Percentiles rank a stretch among this genome's conserved stretches.
phyloP scores from a whole-genome alignment of 2,888 invertebrate species.

The Leucozona laternaria region DNA sequence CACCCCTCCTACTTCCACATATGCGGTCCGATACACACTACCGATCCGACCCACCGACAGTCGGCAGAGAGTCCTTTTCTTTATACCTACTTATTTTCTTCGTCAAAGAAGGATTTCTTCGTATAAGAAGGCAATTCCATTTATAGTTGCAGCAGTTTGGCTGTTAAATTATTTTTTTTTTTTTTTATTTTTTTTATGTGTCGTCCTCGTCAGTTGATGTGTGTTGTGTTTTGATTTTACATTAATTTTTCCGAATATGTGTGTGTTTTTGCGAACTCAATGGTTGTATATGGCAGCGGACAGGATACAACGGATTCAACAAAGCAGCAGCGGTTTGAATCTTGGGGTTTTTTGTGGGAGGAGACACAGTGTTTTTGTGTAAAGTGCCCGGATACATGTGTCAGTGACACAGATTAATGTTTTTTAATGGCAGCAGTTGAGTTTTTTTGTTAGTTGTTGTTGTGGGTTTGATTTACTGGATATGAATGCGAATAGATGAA shows the following conservation, averaged over 20 bases:
- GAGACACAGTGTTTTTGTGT: conserved; percentile 50
- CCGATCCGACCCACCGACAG: background rate
- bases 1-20: conserved; percentile 30
- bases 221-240: conserved; percentile 75
- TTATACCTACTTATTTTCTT: conserved; percentile 11
- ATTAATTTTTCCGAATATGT: conserved; percentile 73
- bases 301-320: conserved; percentile 17
- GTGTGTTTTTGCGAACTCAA: conserved; percentile 58
- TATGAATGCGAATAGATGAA: conserved; percentile 45
- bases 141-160: conserved; percentile 69
- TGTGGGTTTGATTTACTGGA: background rate
- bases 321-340: conserved; percentile 24
- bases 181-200: conserved; percentile 55
- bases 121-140: conserved; percentile 70
- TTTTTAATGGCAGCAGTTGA: conserved; percentile 64
- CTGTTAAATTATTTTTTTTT: conserved; percentile 55
- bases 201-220: conserved; percentile 65
- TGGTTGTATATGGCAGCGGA: conserved; percentile 23
- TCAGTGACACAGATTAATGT: conserved; percentile 75
- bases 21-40: conserved; percentile 40
- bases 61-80: conserved; percentile 20
- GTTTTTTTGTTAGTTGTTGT: conserved; percentile 10
- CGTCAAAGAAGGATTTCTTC: conserved; percentile 29
- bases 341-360: conserved; percentile 51
- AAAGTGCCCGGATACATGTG: conserved; percentile 69